Evolutionary conservation across 2,113 vertebrate genomes (phyloP).

Genomic region (Lepus timidus): DNA sequence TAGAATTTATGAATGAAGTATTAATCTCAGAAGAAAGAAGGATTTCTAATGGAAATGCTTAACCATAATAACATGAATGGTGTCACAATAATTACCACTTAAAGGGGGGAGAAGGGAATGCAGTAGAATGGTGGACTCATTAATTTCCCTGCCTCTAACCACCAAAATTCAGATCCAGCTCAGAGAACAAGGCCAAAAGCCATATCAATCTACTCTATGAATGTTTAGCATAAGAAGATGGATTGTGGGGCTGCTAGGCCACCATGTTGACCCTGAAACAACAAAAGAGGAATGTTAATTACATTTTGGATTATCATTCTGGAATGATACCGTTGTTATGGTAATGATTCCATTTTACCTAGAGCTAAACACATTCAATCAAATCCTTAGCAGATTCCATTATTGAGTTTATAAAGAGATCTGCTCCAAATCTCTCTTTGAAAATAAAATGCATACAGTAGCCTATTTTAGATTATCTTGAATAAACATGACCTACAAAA

Average conservation of each 20-base stretch:
- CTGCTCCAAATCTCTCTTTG: conserved; percentile 30
- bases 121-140: conserved; percentile 71
- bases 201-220: conserved; percentile 71
- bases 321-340: conserved; percentile 78
- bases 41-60: conserved; percentile 77
- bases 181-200: conserved; percentile 83
- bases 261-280: conserved; percentile 81
- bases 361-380: conserved; percentile 78
- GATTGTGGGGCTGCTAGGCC: conserved; percentile 54
- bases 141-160: conserved; percentile 81
- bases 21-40: conserved; percentile 66
- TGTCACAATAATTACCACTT: conserved; percentile 78
- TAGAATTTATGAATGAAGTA: conserved; percentile 69
- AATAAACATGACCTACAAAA: background rate
- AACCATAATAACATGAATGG: conserved; percentile 48
- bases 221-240: conserved; percentile 60
- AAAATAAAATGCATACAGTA: background rate
- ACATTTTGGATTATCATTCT: conserved; percentile 81
- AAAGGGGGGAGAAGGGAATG: conserved; percentile 63
- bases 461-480: conserved; percentile 28
- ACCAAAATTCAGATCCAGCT: conserved; percentile 76
- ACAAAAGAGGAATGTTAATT: conserved; percentile 84
- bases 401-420: conserved; percentile 46
- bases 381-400: conserved; percentile 60
- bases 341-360: conserved; percentile 64